Base-by-base conservation (phyloP, 2,113 vertebrate genomes). In the Pteropus alecto region DNA sequence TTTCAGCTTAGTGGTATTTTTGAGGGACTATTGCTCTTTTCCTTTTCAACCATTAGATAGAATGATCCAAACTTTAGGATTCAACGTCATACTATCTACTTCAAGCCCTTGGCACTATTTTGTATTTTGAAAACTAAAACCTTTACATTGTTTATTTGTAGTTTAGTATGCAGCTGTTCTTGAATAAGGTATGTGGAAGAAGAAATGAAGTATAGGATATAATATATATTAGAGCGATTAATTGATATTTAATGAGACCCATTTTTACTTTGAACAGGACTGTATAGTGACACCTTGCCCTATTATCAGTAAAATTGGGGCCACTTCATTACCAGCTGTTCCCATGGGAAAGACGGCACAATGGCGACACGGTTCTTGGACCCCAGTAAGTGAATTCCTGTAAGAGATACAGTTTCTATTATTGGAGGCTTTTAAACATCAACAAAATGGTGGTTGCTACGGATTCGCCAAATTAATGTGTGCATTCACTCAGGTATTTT, bases 331-430 rank as follows among this genome's bases (percentile, higher is more conserved):
- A 94, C 99, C 99, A 79, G 91, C 98, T 51, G 96, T 98, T 97
- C 98, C 98, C 4, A 82, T 97, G 33, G 98, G 98, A 85, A 98
- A 98, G 79, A 93, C 97, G 71, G 99, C 99, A 30, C 99, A 99
- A 51, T 99, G 99, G 99, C 98, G 99, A 99, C 99, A 99, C 1
- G 99, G 99, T 92, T 99, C 99, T 65, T 99, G 99, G 99, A 99
- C 99, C 0, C 98, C 99, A 85, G 99, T 99, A 98, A 99, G 99
- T 98, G 97, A 95, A 71, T 82, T 95, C 21, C 15, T 67, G 65
- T 70, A 60, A 76, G 35, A 86, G 18, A 46, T 33, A 65, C 14
- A 22, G 70, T 90, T 95, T 83, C 46, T 78, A 13, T 12, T 73
- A 33, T 30, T 22, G 33, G 68, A 76, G 15, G 14, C 38, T 60